Percentiles rank a stretch among this genome's conserved stretches.
phyloP scores from a whole-genome alignment of 2,113 vertebrate species.

The Scomber japonicus region DNA sequence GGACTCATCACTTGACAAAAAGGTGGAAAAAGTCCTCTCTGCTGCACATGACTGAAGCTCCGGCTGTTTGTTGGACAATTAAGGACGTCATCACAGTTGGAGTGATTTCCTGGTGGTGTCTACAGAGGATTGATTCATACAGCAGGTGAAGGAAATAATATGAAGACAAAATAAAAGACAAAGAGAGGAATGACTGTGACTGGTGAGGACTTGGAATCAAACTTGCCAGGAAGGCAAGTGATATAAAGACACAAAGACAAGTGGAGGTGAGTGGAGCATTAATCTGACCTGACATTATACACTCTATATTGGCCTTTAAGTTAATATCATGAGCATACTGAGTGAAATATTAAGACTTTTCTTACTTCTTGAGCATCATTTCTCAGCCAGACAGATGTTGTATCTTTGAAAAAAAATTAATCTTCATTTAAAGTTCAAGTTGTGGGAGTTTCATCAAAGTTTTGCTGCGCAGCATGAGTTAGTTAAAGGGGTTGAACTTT shows the following conservation, averaged over 20 bases:
- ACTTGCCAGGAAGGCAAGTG: slow-evolving; percentile 41
- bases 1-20: slow-evolving; percentile 6
- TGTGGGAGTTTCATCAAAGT: too few species aligned
- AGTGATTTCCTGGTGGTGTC: neutral
- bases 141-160: neutral
- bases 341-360: too few species aligned
- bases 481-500: too few species aligned
- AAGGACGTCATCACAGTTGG: neutral
- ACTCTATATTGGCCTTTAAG: too few species aligned
- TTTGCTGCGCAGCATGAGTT: too few species aligned
- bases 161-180: slow-evolving; percentile 4
- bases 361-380: too few species aligned
- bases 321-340: too few species aligned
- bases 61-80: neutral
- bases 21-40: neutral
- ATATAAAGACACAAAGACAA: slow-evolving; percentile 58
- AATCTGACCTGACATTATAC: slow-evolving; percentile 3
- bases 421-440: too few species aligned
- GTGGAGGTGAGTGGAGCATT: slow-evolving; percentile 57
- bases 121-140: neutral
- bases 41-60: slow-evolving; percentile 5
- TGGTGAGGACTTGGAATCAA: slow-evolving; percentile 23
- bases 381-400: too few species aligned
- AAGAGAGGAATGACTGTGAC: slow-evolving; percentile 45
- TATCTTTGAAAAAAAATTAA: too few species aligned